These are phyloP conservation scores for Drosophila rellima DNA, from an alignment of 2,888 invertebrate genomes.

Conservation along the genomic window DNA sequence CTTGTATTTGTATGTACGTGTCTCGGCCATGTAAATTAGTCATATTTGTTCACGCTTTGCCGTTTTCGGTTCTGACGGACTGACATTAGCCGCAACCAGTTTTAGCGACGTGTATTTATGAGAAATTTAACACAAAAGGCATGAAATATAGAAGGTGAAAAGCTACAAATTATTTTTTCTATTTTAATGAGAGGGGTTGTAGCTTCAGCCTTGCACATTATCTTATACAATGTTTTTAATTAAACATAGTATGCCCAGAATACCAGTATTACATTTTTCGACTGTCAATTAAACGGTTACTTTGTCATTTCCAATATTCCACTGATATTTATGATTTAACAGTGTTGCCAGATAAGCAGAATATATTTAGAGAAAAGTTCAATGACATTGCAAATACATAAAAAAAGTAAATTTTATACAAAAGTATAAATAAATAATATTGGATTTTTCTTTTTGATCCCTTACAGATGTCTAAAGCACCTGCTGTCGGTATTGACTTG, in stretches of 20 bases:
- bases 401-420: conserved; percentile 5
- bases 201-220: conserved; percentile 22
- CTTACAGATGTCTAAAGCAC: conserved; percentile 87
- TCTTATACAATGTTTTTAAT: neutral
- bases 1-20: conserved; percentile 10
- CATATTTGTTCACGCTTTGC: conserved; percentile 27
- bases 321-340: conserved; percentile 18
- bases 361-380: conserved; percentile 6
- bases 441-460: conserved; percentile 19
- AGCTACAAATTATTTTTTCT: conserved; percentile 9
- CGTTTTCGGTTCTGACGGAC: conserved; percentile 32
- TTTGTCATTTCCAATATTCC: conserved; percentile 18
- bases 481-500: conserved; percentile 97
- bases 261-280: neutral
- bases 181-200: conserved; percentile 25
- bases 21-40: conserved; percentile 39
- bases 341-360: conserved; percentile 6
- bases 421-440: conserved; percentile 4
- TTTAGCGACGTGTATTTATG: conserved; percentile 23
- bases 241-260: neutral
- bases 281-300: neutral
- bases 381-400: conserved; percentile 11
- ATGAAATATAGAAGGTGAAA: conserved; percentile 28
- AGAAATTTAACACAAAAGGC: conserved; percentile 38
- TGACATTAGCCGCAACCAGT: conserved; percentile 49